Percentiles rank a stretch among this genome's conserved stretches.
Conservation (phyloP, 2,888 invertebrate genomes). For the Zaprionus bogoriensis region DNA sequence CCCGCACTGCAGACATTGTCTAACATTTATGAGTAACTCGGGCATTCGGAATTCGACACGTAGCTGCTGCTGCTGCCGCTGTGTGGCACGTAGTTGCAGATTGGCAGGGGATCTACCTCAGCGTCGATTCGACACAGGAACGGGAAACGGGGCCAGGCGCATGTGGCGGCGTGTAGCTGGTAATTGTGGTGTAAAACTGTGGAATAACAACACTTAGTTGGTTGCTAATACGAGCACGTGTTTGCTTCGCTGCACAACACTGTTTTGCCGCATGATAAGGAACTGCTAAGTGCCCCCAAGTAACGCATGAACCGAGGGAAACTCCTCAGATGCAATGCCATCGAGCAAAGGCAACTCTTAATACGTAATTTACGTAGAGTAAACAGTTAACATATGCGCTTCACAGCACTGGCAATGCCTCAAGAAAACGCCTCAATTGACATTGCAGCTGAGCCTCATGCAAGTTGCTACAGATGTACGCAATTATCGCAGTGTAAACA, state of each 20-base stretch:
- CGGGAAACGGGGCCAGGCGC: neutral
- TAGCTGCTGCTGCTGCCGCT: constrained; percentile 35
- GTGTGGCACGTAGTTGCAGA: constrained; percentile 56
- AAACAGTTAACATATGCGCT: neutral
- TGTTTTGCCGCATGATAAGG: constrained; percentile 11
- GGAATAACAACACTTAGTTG: constrained; percentile 75
- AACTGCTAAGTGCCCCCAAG: neutral
- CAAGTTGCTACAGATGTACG: neutral
- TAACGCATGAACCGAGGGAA: no score
- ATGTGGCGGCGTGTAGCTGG: constrained; percentile 42
- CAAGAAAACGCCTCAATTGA: neutral
- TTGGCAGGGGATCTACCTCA: constrained; percentile 13
- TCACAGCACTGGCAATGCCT: neutral
- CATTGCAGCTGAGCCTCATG: neutral
- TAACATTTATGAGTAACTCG: constrained; percentile 70
- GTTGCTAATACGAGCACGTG: constrained; percentile 71
- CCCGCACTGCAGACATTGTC: constrained; percentile 58
- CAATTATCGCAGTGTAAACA: constrained; percentile 2
- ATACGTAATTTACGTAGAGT: neutral
- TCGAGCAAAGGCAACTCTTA: no score
- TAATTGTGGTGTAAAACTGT: constrained; percentile 77
- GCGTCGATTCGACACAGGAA: neutral
- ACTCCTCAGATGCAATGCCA: no score
- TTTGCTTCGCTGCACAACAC: constrained; percentile 49
- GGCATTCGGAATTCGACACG: constrained; percentile 75